Conservation (phyloP, 2,888 invertebrate genomes). For the Oscheius sp. region DNA sequence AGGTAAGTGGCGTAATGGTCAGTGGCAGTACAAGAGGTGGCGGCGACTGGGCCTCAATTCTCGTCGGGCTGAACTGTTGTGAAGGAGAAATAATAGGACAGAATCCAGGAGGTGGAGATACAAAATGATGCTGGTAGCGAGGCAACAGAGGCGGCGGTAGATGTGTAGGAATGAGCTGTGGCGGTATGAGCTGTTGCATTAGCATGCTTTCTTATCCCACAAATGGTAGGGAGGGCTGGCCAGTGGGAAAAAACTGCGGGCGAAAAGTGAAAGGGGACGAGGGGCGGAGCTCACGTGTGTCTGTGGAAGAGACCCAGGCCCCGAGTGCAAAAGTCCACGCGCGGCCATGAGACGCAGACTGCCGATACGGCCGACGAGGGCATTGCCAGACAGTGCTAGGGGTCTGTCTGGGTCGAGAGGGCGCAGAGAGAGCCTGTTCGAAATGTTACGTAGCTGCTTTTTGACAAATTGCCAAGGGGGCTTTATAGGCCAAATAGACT, state of each 20-base stretch:
- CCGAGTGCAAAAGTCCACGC: constrained; percentile 3
- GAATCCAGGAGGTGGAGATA: constrained; percentile 25
- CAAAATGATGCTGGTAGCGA: neutral
- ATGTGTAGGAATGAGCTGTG: constrained; percentile 50
- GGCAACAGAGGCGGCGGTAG: constrained; percentile 48
- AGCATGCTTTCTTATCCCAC: constrained; percentile 12
- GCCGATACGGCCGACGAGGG: neutral
- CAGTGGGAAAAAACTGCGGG: constrained; percentile 15
- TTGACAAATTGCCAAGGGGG: neutral
- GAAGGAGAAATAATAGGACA: constrained; percentile 5
- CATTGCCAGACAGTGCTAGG: constrained; percentile 20
- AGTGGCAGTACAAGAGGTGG: constrained; percentile 33
- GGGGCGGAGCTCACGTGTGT: constrained; percentile 10
- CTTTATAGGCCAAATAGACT: neutral
- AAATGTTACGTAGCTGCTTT: neutral
- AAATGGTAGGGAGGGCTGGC: neutral
- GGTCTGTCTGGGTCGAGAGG: constrained; percentile 17
- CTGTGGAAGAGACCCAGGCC: constrained; percentile 29
- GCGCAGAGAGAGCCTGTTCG: constrained; percentile 1
- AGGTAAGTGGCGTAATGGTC: constrained; percentile 37
- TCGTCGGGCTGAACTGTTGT: constrained; percentile 8
- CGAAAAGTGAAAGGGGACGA: constrained; percentile 13
- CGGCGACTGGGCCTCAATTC: constrained; percentile 9
- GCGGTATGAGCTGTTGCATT: constrained; percentile 43
- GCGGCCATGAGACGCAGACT: constrained; percentile 25